Percentiles rank a stretch among this genome's conserved stretches.
These are phyloP conservation scores for Fragum fragum DNA, from an alignment of 2,888 invertebrate genomes.

Conservation along the genomic window DNA sequence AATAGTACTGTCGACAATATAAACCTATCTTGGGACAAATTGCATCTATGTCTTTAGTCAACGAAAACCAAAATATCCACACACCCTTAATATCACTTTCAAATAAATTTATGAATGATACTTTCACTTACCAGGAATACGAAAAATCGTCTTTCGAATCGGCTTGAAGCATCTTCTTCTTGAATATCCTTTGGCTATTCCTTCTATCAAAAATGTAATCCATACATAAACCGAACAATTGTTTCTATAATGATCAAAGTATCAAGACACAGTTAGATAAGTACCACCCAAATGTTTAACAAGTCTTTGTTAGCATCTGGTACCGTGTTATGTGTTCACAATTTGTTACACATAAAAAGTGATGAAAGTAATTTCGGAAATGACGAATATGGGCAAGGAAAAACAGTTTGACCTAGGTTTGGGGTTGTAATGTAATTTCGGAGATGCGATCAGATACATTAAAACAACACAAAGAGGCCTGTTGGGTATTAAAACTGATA, in stretches of 20 bases:
- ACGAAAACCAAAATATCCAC: too few species aligned
- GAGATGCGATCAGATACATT: conserved; percentile 19
- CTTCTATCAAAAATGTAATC: conserved; percentile 17
- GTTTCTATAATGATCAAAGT: neutral
- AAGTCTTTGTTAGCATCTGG: too few species aligned
- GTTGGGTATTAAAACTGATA: neutral
- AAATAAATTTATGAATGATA: neutral
- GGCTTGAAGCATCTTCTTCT: conserved; percentile 6
- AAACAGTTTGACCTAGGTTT: neutral
- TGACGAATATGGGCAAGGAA: conserved; percentile 1
- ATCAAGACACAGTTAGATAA: neutral
- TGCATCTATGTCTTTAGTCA: too few species aligned
- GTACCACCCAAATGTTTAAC: neutral
- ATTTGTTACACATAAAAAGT: neutral
- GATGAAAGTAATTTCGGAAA: conserved; percentile 5
- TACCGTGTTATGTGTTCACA: too few species aligned
- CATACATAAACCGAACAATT: neutral
- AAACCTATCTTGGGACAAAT: too few species aligned
- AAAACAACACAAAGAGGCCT: conserved; percentile 1
- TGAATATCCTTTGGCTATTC: conserved; percentile 15
- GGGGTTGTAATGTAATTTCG: conserved; percentile 2
- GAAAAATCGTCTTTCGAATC: conserved; percentile 15
- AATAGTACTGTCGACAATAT: too few species aligned
- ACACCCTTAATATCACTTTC: too few species aligned
- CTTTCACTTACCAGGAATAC: conserved; percentile 14